Conservation (phyloP, 1,140 invertebrate species). For the honey bee (Apis mellifera) region DNA sequence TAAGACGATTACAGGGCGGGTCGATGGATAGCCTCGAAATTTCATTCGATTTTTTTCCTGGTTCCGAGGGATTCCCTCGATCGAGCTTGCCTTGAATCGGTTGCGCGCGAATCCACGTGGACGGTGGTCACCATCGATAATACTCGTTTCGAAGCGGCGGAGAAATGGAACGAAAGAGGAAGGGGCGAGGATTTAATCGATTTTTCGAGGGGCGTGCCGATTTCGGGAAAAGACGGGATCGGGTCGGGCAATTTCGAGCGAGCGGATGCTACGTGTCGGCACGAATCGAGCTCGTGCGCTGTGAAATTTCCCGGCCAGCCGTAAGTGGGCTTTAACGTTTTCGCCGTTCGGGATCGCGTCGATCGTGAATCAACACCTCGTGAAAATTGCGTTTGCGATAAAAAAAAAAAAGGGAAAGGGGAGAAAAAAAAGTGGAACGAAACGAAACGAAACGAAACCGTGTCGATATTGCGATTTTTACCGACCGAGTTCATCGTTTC, state of each 20-base stretch:
- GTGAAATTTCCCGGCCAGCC: constrained; percentile 16
- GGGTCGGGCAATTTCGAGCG: constrained; percentile 16
- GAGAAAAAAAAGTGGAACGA: neutral
- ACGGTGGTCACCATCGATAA: constrained; percentile 71
- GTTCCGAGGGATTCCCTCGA: constrained; percentile 71
- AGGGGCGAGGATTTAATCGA: constrained; percentile 43
- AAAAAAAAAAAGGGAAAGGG: too few relatives aligned
- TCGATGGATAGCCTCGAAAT: too few relatives aligned
- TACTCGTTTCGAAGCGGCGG: constrained; percentile 50
- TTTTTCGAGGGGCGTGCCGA: constrained; percentile 11
- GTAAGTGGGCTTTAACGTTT: constrained; percentile 27
- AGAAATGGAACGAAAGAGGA: neutral
- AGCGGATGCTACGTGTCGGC: constrained; percentile 12
- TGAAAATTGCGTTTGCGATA: constrained; percentile 1
- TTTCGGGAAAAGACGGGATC: constrained; percentile 49
- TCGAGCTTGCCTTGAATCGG: constrained; percentile 63
- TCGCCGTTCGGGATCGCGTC: constrained; percentile 1
- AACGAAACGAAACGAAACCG: neutral
- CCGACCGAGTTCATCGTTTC: neutral
- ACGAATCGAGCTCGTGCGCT: neutral
- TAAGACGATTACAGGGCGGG: too few relatives aligned
- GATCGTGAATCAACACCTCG: constrained; percentile 13
- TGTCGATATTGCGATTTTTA: too few relatives aligned
- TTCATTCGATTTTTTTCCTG: constrained; percentile 18
- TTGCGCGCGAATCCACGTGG: constrained; percentile 66